Conservation (phyloP, 1,140 invertebrate species). For the Andricus grossulariae region DNA sequence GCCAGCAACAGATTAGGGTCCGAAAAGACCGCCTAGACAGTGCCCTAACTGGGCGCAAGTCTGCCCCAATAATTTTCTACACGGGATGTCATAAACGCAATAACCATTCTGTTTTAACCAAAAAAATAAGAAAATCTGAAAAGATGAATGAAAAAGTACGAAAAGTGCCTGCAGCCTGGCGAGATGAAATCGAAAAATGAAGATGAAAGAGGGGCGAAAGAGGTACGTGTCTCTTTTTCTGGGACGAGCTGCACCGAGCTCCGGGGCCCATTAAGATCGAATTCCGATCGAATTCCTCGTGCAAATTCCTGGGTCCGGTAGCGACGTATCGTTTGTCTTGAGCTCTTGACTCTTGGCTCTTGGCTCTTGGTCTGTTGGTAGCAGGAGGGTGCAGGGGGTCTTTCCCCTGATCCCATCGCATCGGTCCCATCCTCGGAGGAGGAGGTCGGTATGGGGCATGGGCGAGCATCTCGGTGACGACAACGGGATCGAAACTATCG, state of each 20-base stretch:
- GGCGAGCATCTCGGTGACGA: not conserved
- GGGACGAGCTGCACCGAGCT: conserved; percentile 34
- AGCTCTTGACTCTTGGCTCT: conserved; percentile 29
- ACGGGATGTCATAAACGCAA: too few species aligned
- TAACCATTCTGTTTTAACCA: too few species aligned
- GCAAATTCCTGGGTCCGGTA: conserved; percentile 44
- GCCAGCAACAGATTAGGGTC: too few species aligned
- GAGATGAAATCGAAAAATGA: not conserved
- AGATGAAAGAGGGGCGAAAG: not conserved
- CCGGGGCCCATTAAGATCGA: conserved; percentile 41
- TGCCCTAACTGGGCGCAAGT: too few species aligned
- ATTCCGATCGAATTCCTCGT: conserved; percentile 49
- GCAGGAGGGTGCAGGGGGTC: conserved; percentile 35
- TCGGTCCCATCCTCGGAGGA: not conserved
- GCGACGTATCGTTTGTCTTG: not conserved
- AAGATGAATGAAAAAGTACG: not conserved
- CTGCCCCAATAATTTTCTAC: too few species aligned
- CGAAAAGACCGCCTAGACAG: too few species aligned
- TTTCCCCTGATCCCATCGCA: not conserved
- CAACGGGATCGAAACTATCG: conserved; percentile 35
- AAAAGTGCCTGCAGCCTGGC: too few species aligned
- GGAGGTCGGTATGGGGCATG: not conserved
- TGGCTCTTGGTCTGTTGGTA: conserved; percentile 36
- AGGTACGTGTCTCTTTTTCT: not conserved
- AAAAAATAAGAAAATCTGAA: not conserved